phyloP scores from a whole-genome alignment of 2,888 invertebrate species.

The Amiota minor region DNA sequence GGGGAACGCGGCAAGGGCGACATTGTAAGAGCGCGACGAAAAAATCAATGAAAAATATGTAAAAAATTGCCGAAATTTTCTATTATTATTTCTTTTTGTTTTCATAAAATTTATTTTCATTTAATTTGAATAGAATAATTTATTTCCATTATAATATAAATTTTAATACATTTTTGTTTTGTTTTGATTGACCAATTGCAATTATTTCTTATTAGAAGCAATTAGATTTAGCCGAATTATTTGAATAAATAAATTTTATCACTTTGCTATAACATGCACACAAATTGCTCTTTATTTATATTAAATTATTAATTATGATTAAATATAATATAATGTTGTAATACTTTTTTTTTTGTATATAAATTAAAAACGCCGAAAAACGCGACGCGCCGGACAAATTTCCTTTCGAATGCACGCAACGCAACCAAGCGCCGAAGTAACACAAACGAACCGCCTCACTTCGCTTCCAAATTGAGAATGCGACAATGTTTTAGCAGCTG shows the following conservation, averaged over 20 bases:
- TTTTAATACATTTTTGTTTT: background rate
- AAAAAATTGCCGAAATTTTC: constrained; percentile 53
- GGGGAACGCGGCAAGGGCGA: constrained; percentile 40
- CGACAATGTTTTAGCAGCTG: background rate
- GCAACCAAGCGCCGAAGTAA: background rate
- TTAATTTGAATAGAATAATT: background rate
- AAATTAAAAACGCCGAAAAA: constrained; percentile 25
- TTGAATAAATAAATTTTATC: background rate
- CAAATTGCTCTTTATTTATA: background rate
- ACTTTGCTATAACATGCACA: background rate
- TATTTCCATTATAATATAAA: too few species aligned
- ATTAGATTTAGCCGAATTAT: too few species aligned
- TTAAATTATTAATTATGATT: background rate
- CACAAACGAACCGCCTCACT: constrained; percentile 14
- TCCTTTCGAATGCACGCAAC: background rate
- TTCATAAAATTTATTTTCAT: background rate
- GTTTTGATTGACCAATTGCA: background rate
- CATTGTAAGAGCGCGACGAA: constrained; percentile 26
- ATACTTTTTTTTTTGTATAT: background rate
- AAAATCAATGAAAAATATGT: constrained; percentile 66
- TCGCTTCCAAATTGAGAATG: constrained; percentile 5
- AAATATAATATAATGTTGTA: background rate
- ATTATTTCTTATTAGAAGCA: background rate
- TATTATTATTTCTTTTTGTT: constrained; percentile 10
- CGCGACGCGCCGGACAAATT: constrained; percentile 1